Percentiles rank a stretch among this genome's conserved stretches.
Conservation (phyloP, 2,888 invertebrate genomes). For the Archips xylosteana region DNA sequence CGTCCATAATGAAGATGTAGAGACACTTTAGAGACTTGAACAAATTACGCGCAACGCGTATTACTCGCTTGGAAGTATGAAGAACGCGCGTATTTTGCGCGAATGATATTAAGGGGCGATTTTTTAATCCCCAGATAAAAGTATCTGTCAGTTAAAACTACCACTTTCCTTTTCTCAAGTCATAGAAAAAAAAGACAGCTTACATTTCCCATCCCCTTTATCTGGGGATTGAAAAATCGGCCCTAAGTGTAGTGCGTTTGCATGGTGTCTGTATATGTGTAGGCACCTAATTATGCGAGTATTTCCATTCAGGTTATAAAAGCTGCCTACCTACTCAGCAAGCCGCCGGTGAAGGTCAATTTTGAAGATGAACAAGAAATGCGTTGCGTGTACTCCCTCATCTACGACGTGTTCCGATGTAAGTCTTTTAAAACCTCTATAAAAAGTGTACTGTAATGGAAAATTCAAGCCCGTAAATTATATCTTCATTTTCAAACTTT, state of each 20-base stretch:
- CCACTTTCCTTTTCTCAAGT: too few relatives aligned
- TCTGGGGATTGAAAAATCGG: too few relatives aligned
- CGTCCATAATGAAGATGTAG: too few relatives aligned
- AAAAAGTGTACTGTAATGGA: not conserved
- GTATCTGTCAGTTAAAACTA: too few relatives aligned
- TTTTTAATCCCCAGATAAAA: too few relatives aligned
- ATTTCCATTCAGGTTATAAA: constrained; percentile 77
- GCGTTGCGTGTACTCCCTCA: constrained; percentile 89
- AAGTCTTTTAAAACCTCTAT: constrained; percentile 62
- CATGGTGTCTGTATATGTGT: too few relatives aligned
- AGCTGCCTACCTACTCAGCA: constrained; percentile 82
- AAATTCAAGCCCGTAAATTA: not conserved
- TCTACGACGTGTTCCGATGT: constrained; percentile 92
- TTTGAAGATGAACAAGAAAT: constrained; percentile 90
- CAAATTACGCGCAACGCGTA: not conserved
- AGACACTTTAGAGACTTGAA: too few relatives aligned
- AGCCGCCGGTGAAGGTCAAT: constrained; percentile 77
- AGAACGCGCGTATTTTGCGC: too few relatives aligned
- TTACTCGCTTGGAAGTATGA: not conserved
- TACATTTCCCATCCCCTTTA: too few relatives aligned
- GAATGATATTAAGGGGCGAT: too few relatives aligned
- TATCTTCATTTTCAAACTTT: not conserved
- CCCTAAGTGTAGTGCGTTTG: too few relatives aligned
- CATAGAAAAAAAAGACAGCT: too few relatives aligned
- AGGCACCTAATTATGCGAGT: not conserved